phyloP scores from a whole-genome alignment of 2,113 vertebrate genomes.

The Thunnus maccoyii region DNA sequence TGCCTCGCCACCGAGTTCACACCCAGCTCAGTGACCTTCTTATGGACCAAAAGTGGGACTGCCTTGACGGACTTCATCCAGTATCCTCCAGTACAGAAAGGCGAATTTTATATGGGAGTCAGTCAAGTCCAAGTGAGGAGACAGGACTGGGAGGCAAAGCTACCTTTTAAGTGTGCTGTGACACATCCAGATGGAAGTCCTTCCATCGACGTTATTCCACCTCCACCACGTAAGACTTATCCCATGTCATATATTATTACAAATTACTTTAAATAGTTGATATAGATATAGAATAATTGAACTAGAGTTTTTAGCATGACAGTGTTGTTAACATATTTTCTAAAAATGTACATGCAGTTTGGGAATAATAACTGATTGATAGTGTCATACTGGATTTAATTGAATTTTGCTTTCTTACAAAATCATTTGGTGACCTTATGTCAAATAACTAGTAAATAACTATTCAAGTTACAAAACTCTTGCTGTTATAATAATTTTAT shows the following conservation, averaged over 20 bases:
- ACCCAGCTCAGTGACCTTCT: slow-evolving; percentile 73
- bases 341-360: not conserved
- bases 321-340: not conserved
- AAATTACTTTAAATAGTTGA: not conserved
- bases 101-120: slow-evolving; percentile 46
- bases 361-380: not conserved
- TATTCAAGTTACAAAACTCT: no score
- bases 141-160: accelerated
- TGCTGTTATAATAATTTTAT: no score
- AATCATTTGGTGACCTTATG: no score
- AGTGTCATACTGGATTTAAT: not conserved
- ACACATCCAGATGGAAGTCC: not conserved
- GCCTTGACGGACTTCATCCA: slow-evolving; percentile 7
- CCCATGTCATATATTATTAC: not conserved
- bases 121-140: slow-evolving; percentile 71
- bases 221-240: slow-evolving; percentile 14
- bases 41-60: slow-evolving; percentile 47
- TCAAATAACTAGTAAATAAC: no score
- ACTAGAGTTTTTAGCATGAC: not conserved
- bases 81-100: slow-evolving; percentile 50
- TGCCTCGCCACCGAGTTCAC: slow-evolving; percentile 85
- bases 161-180: not conserved
- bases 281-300: not conserved
- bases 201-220: no score
- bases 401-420: no score